Conservation (phyloP, 2,888 invertebrate genomes). For the Troglohyphantes excavatus region DNA sequence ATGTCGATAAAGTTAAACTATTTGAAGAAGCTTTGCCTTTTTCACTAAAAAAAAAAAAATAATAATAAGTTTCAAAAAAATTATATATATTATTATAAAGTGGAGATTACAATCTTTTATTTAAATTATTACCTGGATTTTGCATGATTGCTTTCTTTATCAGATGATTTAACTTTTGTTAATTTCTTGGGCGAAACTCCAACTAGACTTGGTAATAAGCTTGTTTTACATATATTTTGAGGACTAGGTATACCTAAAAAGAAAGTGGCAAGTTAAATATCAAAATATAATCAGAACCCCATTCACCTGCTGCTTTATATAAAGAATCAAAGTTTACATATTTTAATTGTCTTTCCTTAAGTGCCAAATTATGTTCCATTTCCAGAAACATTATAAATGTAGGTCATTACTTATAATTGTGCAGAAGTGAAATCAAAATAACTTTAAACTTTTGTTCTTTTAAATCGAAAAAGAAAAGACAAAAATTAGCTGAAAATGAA, state of each 20-base stretch:
- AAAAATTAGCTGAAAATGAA: too few species aligned
- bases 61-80: neutral
- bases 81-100: neutral
- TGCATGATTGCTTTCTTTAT: constrained; percentile 72
- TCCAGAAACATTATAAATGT: too few species aligned
- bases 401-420: too few species aligned
- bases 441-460: too few species aligned
- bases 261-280: neutral
- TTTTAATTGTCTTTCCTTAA: too few species aligned
- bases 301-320: too few species aligned
- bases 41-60: constrained; percentile 43
- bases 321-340: too few species aligned
- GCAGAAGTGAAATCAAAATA: too few species aligned
- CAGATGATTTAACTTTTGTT: constrained; percentile 63
- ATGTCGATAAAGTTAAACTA: constrained; percentile 54
- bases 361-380: too few species aligned
- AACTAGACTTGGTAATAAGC: constrained; percentile 59
- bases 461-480: too few species aligned
- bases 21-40: constrained; percentile 67
- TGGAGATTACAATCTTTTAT: neutral
- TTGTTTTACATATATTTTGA: constrained; percentile 71
- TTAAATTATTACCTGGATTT: constrained; percentile 50
- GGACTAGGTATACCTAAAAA: constrained; percentile 72
- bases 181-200: constrained; percentile 67
- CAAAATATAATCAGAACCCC: too few species aligned